Percentiles rank a stretch among this genome's conserved stretches.
Conservation (phyloP, 2,888 invertebrate species). For the Terebella lapidaria region DNA sequence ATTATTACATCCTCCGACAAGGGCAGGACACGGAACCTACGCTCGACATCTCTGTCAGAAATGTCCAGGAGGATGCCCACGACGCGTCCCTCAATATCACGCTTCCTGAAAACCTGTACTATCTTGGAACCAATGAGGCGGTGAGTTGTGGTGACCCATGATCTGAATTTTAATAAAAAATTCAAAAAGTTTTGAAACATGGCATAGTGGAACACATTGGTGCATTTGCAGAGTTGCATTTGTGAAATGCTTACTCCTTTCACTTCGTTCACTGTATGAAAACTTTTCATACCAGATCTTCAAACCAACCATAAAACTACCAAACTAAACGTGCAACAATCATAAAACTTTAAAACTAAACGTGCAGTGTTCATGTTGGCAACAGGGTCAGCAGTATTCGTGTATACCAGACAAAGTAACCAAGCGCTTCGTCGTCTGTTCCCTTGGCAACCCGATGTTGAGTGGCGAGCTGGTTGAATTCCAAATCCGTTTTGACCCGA, state of each 20-base stretch:
- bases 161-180: too few species aligned
- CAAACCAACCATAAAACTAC: too few species aligned
- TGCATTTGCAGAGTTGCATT: too few species aligned
- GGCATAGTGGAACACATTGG: too few species aligned
- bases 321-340: too few species aligned
- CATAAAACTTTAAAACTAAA: too few species aligned
- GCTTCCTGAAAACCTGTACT: slow-evolving; percentile 17
- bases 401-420: slow-evolving; percentile 1
- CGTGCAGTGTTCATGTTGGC: too few species aligned
- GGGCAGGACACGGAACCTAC: slow-evolving; percentile 13
- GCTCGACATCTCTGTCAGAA: slow-evolving; percentile 69
- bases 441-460: slow-evolving; percentile 20
- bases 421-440: not conserved
- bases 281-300: too few species aligned
- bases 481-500: slow-evolving; percentile 19
- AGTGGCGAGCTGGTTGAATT: slow-evolving; percentile 8
- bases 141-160: slow-evolving; percentile 2
- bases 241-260: too few species aligned
- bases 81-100: slow-evolving; percentile 18
- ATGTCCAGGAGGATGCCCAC: slow-evolving; percentile 67
- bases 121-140: slow-evolving; percentile 8
- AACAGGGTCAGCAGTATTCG: slow-evolving; percentile 13
- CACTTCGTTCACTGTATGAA: too few species aligned
- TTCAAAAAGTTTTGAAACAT: too few species aligned
- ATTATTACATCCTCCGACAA: slow-evolving; percentile 14